phyloP scores from a whole-genome alignment of 2,888 invertebrate species.

The Apeira syringaria region DNA sequence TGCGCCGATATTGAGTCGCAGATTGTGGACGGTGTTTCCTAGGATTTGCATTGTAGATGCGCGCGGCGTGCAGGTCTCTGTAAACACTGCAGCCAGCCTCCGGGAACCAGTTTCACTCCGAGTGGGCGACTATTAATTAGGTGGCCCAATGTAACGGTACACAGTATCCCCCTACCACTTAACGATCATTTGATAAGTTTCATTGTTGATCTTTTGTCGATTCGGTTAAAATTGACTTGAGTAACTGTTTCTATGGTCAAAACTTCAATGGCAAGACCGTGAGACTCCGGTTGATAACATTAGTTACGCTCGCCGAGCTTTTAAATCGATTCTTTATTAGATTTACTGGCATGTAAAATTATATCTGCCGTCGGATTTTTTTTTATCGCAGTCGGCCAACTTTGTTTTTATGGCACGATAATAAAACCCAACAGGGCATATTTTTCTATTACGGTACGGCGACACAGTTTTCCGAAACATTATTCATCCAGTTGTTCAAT shows the following conservation, averaged over 20 bases:
- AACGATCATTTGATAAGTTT: constrained; percentile 70
- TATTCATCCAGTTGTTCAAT: constrained; percentile 5
- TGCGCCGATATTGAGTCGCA: constrained; percentile 60
- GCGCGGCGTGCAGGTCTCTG: constrained; percentile 59
- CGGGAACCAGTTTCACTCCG: constrained; percentile 62
- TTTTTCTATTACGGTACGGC: constrained; percentile 15
- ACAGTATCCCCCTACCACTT: constrained; percentile 48
- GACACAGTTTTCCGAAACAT: constrained; percentile 9
- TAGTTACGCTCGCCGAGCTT: constrained; percentile 43
- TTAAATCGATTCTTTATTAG: constrained; percentile 35
- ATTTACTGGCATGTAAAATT: constrained; percentile 30
- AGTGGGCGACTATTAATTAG: constrained; percentile 77
- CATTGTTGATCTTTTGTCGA: constrained; percentile 52
- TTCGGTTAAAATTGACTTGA: constrained; percentile 55
- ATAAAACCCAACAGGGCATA: constrained; percentile 18
- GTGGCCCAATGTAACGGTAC: constrained; percentile 61
- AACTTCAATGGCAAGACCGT: constrained; percentile 39
- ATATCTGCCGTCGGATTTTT: constrained; percentile 14
- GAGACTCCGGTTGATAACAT: constrained; percentile 47
- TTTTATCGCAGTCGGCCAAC: constrained; percentile 12
- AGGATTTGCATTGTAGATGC: constrained; percentile 78
- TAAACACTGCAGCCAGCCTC: constrained; percentile 46
- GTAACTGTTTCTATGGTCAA: constrained; percentile 43
- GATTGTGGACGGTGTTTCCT: constrained; percentile 65
- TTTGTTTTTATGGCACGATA: constrained; percentile 17